Evolutionary conservation across 2,888 invertebrate species (phyloP), one percentile per base, ranked within the genome.

Genomic region (Leptodirus hochenwartii): DNA sequence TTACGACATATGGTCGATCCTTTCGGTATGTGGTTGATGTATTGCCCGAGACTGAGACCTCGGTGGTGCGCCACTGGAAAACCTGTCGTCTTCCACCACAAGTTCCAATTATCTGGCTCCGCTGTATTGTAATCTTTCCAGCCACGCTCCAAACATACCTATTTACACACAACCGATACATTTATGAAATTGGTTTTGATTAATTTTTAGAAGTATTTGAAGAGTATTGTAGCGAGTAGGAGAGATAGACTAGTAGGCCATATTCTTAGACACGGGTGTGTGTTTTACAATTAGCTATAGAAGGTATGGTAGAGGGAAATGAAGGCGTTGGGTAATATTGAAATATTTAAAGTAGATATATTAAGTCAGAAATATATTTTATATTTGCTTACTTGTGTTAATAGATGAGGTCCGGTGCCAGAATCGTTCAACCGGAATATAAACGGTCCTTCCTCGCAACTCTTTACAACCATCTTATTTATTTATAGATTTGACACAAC

Each of bases 11-110:
- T 80, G n/a, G 76, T 70, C 16, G 76, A 75, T 3, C 77, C 78
- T 51, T 79, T 79, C 6, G 82, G 81, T 46, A 82, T 80, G 51
- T 82, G 80, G 50, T 84, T 85, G 48, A 81, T 70, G 42, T 72
- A 79, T 75, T 78, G 78, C 73, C 74, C 75, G 35, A 69, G 66
- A 31, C 68, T 66, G 27, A 78, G 59, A 31, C 66, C 62, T 46
- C 69, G 71, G 45, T 73, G 70, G 45, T 71, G 51, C 32, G 46
- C 47, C 11, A 66, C 56, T 2, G 79, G 68, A 48, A 81, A 78
- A n/a, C 78, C 71, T 10, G 73, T 69, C 3, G 73, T 72, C 42
- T 73, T 61, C 82, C 82, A 85, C 82, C 82, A 84, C 3, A 84
- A 61, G 46, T 84, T 82, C 84, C 84, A 85, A 34, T 69, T 66